Base-by-base conservation (phyloP, 1,140 invertebrate genomes). In the Psilanteris sp. region DNA sequence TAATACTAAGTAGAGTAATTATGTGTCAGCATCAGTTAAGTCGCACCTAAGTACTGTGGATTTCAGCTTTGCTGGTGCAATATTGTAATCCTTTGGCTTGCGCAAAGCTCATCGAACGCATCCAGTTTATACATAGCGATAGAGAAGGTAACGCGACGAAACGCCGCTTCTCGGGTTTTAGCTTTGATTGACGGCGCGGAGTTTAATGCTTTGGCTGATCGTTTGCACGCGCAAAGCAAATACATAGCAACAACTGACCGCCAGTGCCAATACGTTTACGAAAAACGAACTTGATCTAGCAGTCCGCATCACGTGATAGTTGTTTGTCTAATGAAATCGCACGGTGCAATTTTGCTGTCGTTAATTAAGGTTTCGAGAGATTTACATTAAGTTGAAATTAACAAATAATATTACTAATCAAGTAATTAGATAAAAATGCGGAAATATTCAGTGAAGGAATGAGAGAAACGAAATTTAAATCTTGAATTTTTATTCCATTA, bases 11-110 rank as follows among this genome's bases (percentile, higher is more conserved):
- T 22, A 27, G 14, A 0, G 11, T 44, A 59, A 44, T 54, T 52
- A 52, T 37, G 3, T 22, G 6, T 1, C 10, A 1, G 10, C 11
- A 5, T 15, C 6, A 7, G 9, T 14, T 2, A 15, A 52, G 11
- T 37, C 7, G 20, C 16, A 1, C 1, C 1, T 7, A 16, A 8
- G 26, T 6, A 22, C 8, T 7, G 31, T 14, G 13, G 8, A 48
- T 32, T 64, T 16, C 26, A 9, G 27, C 46, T 15, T 54, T 9
- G 44, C 1, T 54, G 16, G 14, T 13, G 37, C 29, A 52, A 66
- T 66, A 67, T 67, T 29, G 72, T 73, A 73, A 79, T 79, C 62
- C 77, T 50, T 72, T 36, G 50, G 24, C 39, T 61, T 46, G 18
- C 24, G 31, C 20, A 61, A 66, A 66, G 55, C 67, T 70, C 44